A percentile compares a stretch with the other conserved stretches of the same genome.
Evolutionary conservation across 2,888 invertebrate species (phyloP).

Genomic region (Drosophila aldrichi): DNA sequence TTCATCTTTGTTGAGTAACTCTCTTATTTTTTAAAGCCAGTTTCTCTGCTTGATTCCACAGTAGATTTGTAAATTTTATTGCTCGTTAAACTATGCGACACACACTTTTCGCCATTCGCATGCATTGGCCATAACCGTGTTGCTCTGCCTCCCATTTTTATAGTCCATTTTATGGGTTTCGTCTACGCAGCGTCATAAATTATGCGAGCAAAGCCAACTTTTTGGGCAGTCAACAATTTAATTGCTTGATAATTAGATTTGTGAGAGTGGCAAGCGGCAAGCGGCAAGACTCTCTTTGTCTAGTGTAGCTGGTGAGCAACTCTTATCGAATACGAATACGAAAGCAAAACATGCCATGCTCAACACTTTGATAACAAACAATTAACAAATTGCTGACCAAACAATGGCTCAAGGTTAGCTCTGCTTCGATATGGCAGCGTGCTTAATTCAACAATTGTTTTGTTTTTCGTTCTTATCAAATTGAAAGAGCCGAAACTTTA

Average conservation of each 20-base stretch:
- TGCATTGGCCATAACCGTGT: conserved; percentile 5
- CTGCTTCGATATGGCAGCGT: conserved; percentile 1
- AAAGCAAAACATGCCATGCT: conserved; percentile 17
- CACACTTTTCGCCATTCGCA: conserved; percentile 5
- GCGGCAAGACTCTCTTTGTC: conserved; percentile 21
- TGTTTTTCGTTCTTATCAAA: not conserved
- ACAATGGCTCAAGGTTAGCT: conserved; percentile 35
- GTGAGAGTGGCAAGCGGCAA: conserved; percentile 27
- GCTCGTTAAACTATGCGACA: conserved; percentile 11
- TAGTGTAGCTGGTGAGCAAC: conserved; percentile 9
- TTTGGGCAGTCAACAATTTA: conserved; percentile 55
- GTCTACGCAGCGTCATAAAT: conserved; percentile 43
- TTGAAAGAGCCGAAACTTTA: not conserved
- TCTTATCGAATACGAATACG: conserved; percentile 28
- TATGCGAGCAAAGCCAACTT: conserved; percentile 27
- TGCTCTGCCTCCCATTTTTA: conserved; percentile 36
- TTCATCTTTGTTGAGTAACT: not conserved
- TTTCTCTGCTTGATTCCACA: conserved; percentile 3
- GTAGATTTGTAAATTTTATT: conserved; percentile 22
- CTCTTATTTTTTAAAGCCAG: not conserved
- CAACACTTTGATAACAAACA: conserved; percentile 49
- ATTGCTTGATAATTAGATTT: conserved; percentile 67
- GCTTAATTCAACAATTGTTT: not conserved
- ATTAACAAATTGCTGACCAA: conserved; percentile 34
- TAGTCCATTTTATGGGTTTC: conserved; percentile 34